Evolutionary conservation across 64 coral and sea anemone species (phyloP), one percentile per base, ranked within the genome.

Genomic region (Actinia tenebrosa): DNA sequence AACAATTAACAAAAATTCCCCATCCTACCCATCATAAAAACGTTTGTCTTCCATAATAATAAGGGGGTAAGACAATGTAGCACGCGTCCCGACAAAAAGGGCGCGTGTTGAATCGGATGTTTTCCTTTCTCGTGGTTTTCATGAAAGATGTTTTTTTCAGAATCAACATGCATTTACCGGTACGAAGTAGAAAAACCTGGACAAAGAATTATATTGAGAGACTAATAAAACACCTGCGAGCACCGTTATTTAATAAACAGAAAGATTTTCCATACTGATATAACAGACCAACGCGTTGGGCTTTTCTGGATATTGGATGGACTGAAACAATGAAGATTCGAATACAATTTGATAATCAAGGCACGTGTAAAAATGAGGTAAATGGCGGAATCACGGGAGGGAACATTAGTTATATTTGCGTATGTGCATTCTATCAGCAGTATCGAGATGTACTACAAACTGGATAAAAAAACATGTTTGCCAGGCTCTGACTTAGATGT

Each of bases 181-280:
- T 75, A 30, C 9, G 69, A 75, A 75, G 5, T 23, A 23, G 63
- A 66, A 75, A 75, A 75, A 8, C 1, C n/a, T 26, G 69, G 25
- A 75, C 69, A 75, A 75, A 27, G 26, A 10, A 75, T 75, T 5
- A 25, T 75, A 26, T 75, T 25, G 69, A 75, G 27, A 75, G 69
- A 75, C 25, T 75, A 14, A 37, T 37, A 37, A 42, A 75, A 16
- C 69, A 75, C 69, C 69, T 75, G 69, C 27, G 10, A 37, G 5
- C 69, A 75, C 69, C 69, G 69, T 75, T 75, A 75, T 75, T 75
- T 11, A 75, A 75, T 75, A 75, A 30, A 75, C 22, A 66, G 63
- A 22, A 13, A 19, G 63, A 66, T 66, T 22, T n/a, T 0, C 7
- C 25, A n/a, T 75, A 37, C n/a, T n/a, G 63, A 20, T 66, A 75